Conservation (phyloP, 2,888 invertebrate species). For the Folsomia manolachei region DNA sequence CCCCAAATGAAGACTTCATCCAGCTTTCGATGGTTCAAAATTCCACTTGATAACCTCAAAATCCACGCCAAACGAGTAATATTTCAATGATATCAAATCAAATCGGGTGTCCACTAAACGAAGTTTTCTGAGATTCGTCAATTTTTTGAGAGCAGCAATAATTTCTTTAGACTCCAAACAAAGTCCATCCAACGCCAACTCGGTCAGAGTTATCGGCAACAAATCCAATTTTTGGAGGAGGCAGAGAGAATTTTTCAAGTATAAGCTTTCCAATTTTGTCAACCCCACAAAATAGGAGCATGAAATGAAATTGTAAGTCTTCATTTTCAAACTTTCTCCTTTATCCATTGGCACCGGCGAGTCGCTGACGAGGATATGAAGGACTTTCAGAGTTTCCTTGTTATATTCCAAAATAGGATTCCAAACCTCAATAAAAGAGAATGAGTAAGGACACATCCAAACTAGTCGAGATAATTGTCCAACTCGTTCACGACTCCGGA, state of each 20-base stretch:
- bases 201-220: conserved; percentile 16
- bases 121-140: conserved; percentile 11
- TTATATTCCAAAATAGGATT: conserved; percentile 18
- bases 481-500: neutral
- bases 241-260: conserved; percentile 16
- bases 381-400: conserved; percentile 10
- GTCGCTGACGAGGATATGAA: conserved; percentile 13
- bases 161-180: conserved; percentile 16
- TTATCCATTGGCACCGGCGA: neutral
- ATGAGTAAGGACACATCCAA: conserved; percentile 20
- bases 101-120: conserved; percentile 13
- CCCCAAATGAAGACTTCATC: conserved; percentile 24
- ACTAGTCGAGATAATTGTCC: conserved; percentile 20
- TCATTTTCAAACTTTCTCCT: neutral
- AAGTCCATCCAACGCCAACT: conserved; percentile 22
- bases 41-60: neutral
- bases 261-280: conserved; percentile 21
- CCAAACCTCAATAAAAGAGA: conserved; percentile 12
- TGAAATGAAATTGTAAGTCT: neutral
- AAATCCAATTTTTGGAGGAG: conserved; percentile 13
- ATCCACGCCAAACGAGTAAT: conserved; percentile 17
- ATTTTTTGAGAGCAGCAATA: neutral
- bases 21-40: conserved; percentile 16
- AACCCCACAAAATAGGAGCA: conserved; percentile 17
- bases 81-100: neutral